Conservation (phyloP, 2,888 invertebrate species). For the Eledona agricola region DNA sequence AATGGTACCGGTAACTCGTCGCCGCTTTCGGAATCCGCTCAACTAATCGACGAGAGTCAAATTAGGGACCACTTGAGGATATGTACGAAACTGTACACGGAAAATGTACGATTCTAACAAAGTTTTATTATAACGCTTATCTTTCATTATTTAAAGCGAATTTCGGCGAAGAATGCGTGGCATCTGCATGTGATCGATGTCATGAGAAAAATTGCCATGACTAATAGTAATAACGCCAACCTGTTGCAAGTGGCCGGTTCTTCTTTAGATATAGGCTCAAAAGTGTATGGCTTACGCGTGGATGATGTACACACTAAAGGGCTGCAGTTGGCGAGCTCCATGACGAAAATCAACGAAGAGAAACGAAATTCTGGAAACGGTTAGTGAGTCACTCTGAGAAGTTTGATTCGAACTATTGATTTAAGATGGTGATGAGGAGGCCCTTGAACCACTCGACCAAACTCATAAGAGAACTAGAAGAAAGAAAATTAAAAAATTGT, state of each 20-base stretch:
- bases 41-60: slow-evolving; percentile 56
- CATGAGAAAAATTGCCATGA: slow-evolving; percentile 75
- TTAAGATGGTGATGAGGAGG: slow-evolving; percentile 46
- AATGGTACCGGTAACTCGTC: slow-evolving; percentile 5
- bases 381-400: too few relatives aligned
- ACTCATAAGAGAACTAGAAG: neutral
- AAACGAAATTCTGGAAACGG: too few relatives aligned
- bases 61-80: slow-evolving; percentile 77
- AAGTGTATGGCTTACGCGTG: slow-evolving; percentile 87
- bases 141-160: slow-evolving; percentile 70
- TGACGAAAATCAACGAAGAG: slow-evolving; percentile 57
- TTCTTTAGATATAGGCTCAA: slow-evolving; percentile 87
- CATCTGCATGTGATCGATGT: slow-evolving; percentile 86
- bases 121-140: slow-evolving; percentile 1
- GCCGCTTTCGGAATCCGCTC: slow-evolving; percentile 32
- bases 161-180: slow-evolving; percentile 90
- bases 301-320: slow-evolving; percentile 85
- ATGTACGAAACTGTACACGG: slow-evolving; percentile 80
- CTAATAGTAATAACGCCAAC: slow-evolving; percentile 75
- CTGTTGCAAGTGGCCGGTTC: slow-evolving; percentile 83
- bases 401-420: too few relatives aligned
- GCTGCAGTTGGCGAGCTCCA: slow-evolving; percentile 77
- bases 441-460: slow-evolving; percentile 22
- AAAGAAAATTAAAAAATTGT: slow-evolving; percentile 45
- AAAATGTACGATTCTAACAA: slow-evolving; percentile 70